Evolutionary conservation across 2,113 vertebrate species (phyloP), one percentile per base, ranked within the genome.

Genomic region (Hystrix brachyura): DNA sequence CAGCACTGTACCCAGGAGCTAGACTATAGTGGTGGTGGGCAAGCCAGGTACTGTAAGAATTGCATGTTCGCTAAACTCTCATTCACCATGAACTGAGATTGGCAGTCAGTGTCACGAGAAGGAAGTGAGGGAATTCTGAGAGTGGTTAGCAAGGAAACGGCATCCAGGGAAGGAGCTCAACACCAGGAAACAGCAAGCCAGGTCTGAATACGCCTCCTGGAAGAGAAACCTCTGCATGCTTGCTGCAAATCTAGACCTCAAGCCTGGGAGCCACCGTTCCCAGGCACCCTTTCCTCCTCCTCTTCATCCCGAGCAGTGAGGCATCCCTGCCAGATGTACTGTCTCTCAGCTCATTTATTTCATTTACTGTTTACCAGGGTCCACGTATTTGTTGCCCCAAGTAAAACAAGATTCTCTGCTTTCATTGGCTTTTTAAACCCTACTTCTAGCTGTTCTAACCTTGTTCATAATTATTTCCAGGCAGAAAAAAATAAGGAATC

Each of bases 401-500:
- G 69, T 48, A 83, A 93, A 19, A 21, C 72, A 79, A 83, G 23
- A 55, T 74, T 91, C 29, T 97, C 59, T 88, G 4, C 59, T 80
- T 88, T 65, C 79, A 71, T 21, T 86, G 65, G 14, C 32, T 96
- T 94, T 86, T 82, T 76, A 95, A 96, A 64, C 23, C 13, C 29
- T 80, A 53, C 18, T 89, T 94, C 67, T 64, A 19, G 55, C 55
- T 95, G 67, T 62, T 94, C 64, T 51, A 80, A 85, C 29, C 59
- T 53, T 8, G 13, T 87, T 95, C 87, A 83, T 82, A 95, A 93
- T 82, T 92, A 92, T 80, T 62, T 78, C 83, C 10, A 9, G 8
- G 14, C 2, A 8, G 3, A n/a, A 81, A 62, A 81, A 51, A 76
- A 72, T 65, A 69, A 17, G 69, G 90, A 32, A 53, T 64, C 6